Evolutionary conservation across 1,140 invertebrate species (phyloP).

Genomic region (Drosophila nigromelanica): DNA sequence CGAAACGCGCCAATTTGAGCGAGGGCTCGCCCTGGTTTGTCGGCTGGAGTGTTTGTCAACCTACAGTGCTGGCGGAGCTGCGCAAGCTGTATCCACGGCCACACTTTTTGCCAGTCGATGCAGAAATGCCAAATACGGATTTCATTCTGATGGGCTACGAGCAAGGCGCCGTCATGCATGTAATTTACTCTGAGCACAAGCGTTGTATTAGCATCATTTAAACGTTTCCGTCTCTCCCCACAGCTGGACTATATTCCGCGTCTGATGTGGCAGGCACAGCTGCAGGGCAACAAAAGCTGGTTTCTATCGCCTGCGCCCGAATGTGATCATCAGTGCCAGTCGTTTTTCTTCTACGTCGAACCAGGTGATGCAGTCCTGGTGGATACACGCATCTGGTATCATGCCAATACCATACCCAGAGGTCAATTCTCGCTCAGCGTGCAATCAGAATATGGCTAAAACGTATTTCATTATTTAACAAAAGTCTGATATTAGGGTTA

Average conservation of each 20-base stretch:
- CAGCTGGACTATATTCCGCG: constrained; percentile 96
- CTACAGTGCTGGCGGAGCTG: constrained; percentile 89
- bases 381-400: constrained; percentile 97
- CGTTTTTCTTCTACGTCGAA: constrained; percentile 91
- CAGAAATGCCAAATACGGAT: constrained; percentile 95
- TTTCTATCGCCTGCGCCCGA: constrained; percentile 93
- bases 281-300: constrained; percentile 94
- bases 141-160: constrained; percentile 97
- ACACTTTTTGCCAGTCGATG: constrained; percentile 93
- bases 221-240: constrained; percentile 53
- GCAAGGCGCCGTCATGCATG: constrained; percentile 96
- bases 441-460: constrained; percentile 95
- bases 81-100: constrained; percentile 91
- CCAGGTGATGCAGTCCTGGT: constrained; percentile 94
- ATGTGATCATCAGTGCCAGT: constrained; percentile 91
- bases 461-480: not conserved
- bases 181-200: constrained; percentile 85
- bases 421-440: constrained; percentile 95
- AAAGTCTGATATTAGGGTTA: constrained; percentile 15
- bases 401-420: constrained; percentile 92
- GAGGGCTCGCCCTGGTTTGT: constrained; percentile 93
- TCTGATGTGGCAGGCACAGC: constrained; percentile 97
- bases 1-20: constrained; percentile 87
- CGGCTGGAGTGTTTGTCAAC: constrained; percentile 96
- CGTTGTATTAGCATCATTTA: constrained; percentile 22